phyloP scores from a whole-genome alignment of 2,113 vertebrate species.

The Triplophysa rosa region DNA sequence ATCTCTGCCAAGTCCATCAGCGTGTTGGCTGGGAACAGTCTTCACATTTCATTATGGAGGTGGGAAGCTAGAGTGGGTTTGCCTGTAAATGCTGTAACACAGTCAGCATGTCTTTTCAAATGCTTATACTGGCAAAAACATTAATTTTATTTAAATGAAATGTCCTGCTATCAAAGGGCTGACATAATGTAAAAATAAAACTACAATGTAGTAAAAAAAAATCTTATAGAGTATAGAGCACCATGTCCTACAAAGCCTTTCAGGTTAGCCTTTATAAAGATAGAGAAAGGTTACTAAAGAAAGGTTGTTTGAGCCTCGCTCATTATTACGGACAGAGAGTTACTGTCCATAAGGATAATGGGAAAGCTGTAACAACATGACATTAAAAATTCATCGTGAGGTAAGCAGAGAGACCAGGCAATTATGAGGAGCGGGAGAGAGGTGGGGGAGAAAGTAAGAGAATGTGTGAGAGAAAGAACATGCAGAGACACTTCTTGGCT shows the following conservation, averaged over 20 bases:
- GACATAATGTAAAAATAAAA: background rate
- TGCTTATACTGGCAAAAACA: background rate
- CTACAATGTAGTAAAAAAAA: background rate
- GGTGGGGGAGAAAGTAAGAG: conserved; percentile 2
- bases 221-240: background rate
- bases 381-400: conserved; percentile 56
- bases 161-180: background rate
- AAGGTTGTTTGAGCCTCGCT: background rate
- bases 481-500: conserved; percentile 46
- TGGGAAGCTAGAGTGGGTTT: conserved; percentile 32
- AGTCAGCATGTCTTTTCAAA: background rate
- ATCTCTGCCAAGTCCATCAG: conserved; percentile 39
- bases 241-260: background rate
- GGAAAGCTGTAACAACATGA: conserved; percentile 42
- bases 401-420: conserved; percentile 36
- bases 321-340: conserved; percentile 1
- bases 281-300: background rate
- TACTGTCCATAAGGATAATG: conserved; percentile 36
- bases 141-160: background rate
- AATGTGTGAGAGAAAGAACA: background rate
- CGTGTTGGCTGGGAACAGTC: conserved; percentile 17
- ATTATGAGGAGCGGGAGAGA: conserved; percentile 9
- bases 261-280: conserved; percentile 25
- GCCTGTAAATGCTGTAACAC: background rate
- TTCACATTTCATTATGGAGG: conserved; percentile 16